Conservation (phyloP, 2,797 vertebrate genomes). For the Neosilurus hyrtlii region DNA sequence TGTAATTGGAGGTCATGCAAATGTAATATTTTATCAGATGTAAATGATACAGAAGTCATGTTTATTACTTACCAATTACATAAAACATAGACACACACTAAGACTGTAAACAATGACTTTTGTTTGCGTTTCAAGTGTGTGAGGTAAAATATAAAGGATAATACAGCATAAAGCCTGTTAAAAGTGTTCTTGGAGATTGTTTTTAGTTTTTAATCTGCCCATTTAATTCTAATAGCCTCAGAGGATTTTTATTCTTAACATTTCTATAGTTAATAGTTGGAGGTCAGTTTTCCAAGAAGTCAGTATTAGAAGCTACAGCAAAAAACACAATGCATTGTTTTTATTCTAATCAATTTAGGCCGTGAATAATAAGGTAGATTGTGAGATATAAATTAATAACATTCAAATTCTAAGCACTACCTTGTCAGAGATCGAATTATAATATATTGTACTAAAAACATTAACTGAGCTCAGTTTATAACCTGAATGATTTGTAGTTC, state of each 20-base stretch:
- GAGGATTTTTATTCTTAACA: not conserved
- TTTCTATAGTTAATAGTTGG: not conserved
- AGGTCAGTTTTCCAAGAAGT: not conserved
- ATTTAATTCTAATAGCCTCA: not conserved
- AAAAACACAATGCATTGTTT: conserved; percentile 21
- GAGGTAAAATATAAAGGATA: conserved; percentile 27
- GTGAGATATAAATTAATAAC: conserved; percentile 17
- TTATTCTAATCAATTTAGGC: not conserved
- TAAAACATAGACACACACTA: conserved; percentile 22
- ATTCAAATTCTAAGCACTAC: conserved; percentile 2
- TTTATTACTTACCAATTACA: conserved; percentile 30
- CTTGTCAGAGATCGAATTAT: conserved; percentile 31
- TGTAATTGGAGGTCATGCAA: not conserved
- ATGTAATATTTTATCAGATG: conserved; percentile 4
- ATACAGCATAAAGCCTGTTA: conserved; percentile 19
- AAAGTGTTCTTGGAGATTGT: conserved; percentile 1
- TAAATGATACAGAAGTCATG: not conserved
- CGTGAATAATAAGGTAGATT: not conserved
- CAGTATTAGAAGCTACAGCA: not conserved
- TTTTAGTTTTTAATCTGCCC: not conserved
- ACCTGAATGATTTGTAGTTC: conserved; percentile 36
- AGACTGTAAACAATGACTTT: conserved; percentile 3
- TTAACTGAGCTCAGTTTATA: conserved; percentile 18
- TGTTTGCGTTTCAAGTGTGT: conserved; percentile 20
- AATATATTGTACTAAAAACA: conserved; percentile 25